A percentile compares a stretch with the other conserved stretches of the same genome.
phyloP scores from a whole-genome alignment of 2,888 invertebrate species.

The Pollenia amentaria region DNA sequence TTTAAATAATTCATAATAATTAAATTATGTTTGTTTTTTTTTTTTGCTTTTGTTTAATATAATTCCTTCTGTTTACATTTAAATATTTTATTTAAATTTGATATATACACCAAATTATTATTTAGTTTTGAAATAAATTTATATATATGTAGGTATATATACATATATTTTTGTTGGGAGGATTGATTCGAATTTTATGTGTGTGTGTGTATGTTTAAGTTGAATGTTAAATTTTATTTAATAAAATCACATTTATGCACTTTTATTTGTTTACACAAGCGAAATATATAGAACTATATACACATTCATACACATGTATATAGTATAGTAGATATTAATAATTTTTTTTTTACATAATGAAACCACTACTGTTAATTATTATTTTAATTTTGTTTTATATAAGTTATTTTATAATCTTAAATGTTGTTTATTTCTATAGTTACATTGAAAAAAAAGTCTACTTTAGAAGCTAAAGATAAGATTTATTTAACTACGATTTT shows the following conservation, averaged over 20 bases:
- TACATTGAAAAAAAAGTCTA: slow-evolving; percentile 68
- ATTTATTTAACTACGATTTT: slow-evolving; percentile 73
- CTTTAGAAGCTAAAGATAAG: slow-evolving; percentile 69
- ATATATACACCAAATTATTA: slow-evolving; percentile 61
- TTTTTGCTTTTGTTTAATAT: slow-evolving; percentile 51
- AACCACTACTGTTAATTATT: slow-evolving; percentile 76
- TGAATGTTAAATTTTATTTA: slow-evolving; percentile 79
- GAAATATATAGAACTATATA: slow-evolving; percentile 69
- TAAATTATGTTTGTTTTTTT: slow-evolving; percentile 57
- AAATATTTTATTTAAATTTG: slow-evolving; percentile 67
- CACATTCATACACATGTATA: slow-evolving; percentile 52
- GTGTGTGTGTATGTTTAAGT: slow-evolving; percentile 35
- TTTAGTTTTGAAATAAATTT: slow-evolving; percentile 9
- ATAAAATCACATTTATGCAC: slow-evolving; percentile 83
- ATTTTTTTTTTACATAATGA: slow-evolving; percentile 80
- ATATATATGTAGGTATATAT: slow-evolving; percentile 7
- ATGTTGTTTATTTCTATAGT: slow-evolving; percentile 66
- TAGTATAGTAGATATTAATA: slow-evolving; percentile 39
- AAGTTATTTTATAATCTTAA: slow-evolving; percentile 68
- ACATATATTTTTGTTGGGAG: slow-evolving; percentile 51
- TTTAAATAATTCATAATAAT: slow-evolving; percentile 71
- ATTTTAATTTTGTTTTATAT: slow-evolving; percentile 55
- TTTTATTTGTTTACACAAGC: slow-evolving; percentile 75
- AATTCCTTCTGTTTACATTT: slow-evolving; percentile 71
- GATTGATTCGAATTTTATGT: slow-evolving; percentile 59